A percentile compares a stretch with the other conserved stretches of the same genome.
These are phyloP conservation scores for Chaetorhynchus papuensis DNA, from an alignment of 2,113 vertebrate species.

Conservation along the genomic window DNA sequence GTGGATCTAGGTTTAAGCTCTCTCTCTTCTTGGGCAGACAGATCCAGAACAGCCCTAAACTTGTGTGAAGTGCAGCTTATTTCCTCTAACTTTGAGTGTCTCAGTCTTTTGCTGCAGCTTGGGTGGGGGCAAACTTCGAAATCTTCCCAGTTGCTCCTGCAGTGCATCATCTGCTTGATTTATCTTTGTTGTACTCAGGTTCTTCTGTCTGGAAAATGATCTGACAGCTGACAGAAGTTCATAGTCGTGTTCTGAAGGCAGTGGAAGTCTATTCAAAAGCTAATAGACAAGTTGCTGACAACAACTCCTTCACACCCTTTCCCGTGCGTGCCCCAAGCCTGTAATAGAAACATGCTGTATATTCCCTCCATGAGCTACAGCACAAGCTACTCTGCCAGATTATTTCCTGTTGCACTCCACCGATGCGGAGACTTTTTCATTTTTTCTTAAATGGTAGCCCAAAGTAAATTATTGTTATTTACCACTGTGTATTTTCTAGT, in stretches of 20 bases:
- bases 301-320: conserved; percentile 32
- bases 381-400: not conserved
- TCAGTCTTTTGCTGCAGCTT: not conserved
- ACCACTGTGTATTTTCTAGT: not conserved
- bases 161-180: not conserved
- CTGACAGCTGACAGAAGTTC: conserved; percentile 15
- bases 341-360: conserved; percentile 10
- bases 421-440: not conserved
- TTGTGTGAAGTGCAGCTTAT: not conserved
- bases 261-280: conserved; percentile 22
- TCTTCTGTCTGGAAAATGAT: conserved; percentile 15
- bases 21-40: not conserved
- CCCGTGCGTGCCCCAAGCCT: not conserved
- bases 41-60: not conserved
- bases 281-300: conserved; percentile 47
- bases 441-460: not conserved
- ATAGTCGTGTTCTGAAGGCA: not conserved
- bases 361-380: not conserved
- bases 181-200: not conserved
- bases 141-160: not conserved
- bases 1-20: not conserved
- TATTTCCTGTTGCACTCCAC: conserved; percentile 5
- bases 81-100: not conserved
- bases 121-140: not conserved
- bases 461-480: not conserved